Conservation (phyloP, 2,797 vertebrate species). For the Esox lucius region DNA sequence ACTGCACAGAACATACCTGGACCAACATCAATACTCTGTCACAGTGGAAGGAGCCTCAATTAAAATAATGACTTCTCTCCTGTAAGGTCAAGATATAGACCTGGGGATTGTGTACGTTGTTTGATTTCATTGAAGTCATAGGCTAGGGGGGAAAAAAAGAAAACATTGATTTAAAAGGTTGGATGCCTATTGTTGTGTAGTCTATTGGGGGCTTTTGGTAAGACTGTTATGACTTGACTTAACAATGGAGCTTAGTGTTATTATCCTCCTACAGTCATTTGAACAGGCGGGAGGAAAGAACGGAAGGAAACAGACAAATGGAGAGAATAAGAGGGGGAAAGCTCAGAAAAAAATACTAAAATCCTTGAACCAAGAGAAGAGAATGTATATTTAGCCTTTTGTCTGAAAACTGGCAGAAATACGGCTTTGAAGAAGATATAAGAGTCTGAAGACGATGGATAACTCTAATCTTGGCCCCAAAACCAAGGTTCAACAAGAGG, state of each 20-base stretch:
- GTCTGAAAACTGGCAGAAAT: background rate
- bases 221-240: background rate
- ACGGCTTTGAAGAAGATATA: background rate
- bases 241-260: background rate
- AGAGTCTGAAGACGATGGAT: too few species aligned
- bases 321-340: slow-evolving; percentile 32
- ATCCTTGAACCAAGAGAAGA: slow-evolving; percentile 10
- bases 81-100: background rate
- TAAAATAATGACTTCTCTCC: background rate
- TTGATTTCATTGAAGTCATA: background rate
- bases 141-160: background rate
- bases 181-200: background rate
- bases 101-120: background rate
- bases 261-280: slow-evolving; percentile 20
- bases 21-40: slow-evolving; percentile 36
- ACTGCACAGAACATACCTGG: slow-evolving; percentile 1
- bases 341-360: slow-evolving; percentile 5
- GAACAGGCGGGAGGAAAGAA: slow-evolving; percentile 50
- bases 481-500: too few species aligned
- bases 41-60: slow-evolving; percentile 13
- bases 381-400: slow-evolving; percentile 19
- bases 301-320: slow-evolving; percentile 53
- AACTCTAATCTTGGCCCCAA: too few species aligned
- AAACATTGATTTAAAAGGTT: background rate
- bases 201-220: background rate